Evolutionary conservation across 2,888 invertebrate species (phyloP), one percentile per base, ranked within the genome.

Genomic region (Drosophila algonquin): DNA sequence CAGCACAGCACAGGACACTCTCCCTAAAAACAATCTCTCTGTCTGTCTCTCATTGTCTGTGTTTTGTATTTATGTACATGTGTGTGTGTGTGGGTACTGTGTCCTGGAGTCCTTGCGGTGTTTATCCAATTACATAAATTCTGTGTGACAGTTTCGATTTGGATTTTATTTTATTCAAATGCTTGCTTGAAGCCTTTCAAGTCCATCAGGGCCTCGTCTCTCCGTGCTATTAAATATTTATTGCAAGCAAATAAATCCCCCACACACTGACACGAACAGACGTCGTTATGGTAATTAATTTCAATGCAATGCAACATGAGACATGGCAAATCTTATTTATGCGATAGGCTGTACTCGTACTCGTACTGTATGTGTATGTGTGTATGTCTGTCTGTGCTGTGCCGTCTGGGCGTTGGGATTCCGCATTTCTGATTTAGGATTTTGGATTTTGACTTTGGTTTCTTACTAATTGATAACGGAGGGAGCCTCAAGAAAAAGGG

Each of bases 151-250:
- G 81, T 83, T 83, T 87, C 88, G 80, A 83, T 83, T 78, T 87
- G 79, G 73, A 80, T 83, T 82, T 83, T 87, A 86, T 83, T 87
- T 87, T 80, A 83, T 87, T 83, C 73, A 80, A 87, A 87, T 79
- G 63, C 77, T n/a, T 7, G 40, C 40, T 6, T n/a, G 40, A 14
- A 40, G 40, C 80, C 78, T 86, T 76, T 73, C 69, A 68, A 77
- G 70, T 77, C 77, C 69, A 64, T 69, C 51, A 72, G 73, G 70
- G 58, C 27, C 21, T 21, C 21, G 58, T 32, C 55, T 50, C 18
- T 45, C n/a, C n/a, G 40, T 40, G 82, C 67, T 69, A 69, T 81
- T 63, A 67, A 82, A 87, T 85, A 83, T 83, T 83, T 85, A 83
- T 83, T 78, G 63, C 82, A 67, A 12, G 67, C 63, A 75, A 57